Evolutionary conservation across 2,797 vertebrate genomes (phyloP).

Genomic region (Meriones psammophilus): DNA sequence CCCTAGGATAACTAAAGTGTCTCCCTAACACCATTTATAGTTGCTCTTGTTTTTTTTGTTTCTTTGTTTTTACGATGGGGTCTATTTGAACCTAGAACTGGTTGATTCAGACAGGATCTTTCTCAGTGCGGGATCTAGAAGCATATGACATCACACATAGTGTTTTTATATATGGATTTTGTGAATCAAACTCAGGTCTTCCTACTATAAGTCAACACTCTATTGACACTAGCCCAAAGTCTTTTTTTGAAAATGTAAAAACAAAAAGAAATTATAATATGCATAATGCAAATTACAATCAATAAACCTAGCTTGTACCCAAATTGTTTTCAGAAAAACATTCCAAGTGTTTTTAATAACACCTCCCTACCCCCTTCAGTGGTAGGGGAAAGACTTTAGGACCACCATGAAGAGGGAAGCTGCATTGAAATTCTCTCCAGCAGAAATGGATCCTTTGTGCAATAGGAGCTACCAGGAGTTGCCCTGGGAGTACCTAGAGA

Average conservation of each 20-base stretch:
- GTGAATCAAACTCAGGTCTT: not conserved
- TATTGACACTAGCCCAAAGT: not conserved
- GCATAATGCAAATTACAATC: not conserved
- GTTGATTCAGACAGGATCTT: not conserved
- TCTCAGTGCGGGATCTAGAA: not conserved
- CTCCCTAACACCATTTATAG: not conserved
- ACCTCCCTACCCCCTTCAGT: not conserved
- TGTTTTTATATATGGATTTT: not conserved
- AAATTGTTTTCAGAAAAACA: not conserved
- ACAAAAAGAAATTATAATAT: no score
- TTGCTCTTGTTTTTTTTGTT: not conserved
- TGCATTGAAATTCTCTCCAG: not conserved
- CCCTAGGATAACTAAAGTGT: not conserved
- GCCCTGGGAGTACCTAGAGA: fast-evolving
- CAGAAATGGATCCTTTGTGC: not conserved
- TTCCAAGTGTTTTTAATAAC: not conserved
- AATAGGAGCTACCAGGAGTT: not conserved
- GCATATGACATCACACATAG: not conserved
- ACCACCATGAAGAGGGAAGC: not conserved
- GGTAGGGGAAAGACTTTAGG: not conserved
- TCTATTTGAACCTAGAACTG: not conserved
- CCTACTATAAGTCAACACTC: not conserved
- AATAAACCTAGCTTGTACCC: not conserved
- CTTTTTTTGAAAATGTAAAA: no score
- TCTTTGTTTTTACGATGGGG: no score